Base-by-base conservation (phyloP, 2,888 invertebrate species). In the Aleiodes testaceus region DNA sequence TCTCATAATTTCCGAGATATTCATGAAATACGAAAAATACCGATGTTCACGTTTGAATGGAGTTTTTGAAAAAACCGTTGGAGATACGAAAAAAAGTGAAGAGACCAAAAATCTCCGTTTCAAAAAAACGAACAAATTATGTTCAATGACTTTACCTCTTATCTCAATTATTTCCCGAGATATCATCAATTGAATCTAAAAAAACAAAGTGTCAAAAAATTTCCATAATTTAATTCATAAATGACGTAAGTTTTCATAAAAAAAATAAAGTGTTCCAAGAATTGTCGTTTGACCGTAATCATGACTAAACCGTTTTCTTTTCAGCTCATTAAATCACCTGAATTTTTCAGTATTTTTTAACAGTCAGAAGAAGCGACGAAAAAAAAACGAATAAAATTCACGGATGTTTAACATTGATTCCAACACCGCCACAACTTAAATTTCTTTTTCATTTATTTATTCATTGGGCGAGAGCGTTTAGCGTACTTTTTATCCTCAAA, bases 371-470 rank as follows among this genome's bases (percentile, higher is more conserved):
- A 50, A 16, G 6, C 14, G n/a, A 30, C 11, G 9, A 30, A 20
- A 55, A 30, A 30, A 55, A 20, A 59, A 59, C 49, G 65, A 52
- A 66, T 22, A 49, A 61, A 22, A 47, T 11, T 14, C 26, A 22
- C 36, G 72, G 61, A 74, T 75, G 75, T 75, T 61, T 36, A 71
- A 74, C 74, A 72, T 70, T 68, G 69, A 72, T 72, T 72, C 67
- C 72, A 71, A 75, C 72, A 71, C 75, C 69, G 69, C 47, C 42
- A 55, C 49, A n/a, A 61, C 26, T 61, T 26, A 26, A 22, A 22
- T 30, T 2, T 12, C 7, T 16, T 49, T 45, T 64, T 61, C 44
- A 64, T 42, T 69, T 64, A 49, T 18, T 49, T 12, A 44, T 55
- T 45, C 26, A 45, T 42, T 67, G 22, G 16, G 30, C 69, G 12